phyloP scores from a whole-genome alignment of 2,797 vertebrate genomes.

The Tolypeutes matacus region DNA sequence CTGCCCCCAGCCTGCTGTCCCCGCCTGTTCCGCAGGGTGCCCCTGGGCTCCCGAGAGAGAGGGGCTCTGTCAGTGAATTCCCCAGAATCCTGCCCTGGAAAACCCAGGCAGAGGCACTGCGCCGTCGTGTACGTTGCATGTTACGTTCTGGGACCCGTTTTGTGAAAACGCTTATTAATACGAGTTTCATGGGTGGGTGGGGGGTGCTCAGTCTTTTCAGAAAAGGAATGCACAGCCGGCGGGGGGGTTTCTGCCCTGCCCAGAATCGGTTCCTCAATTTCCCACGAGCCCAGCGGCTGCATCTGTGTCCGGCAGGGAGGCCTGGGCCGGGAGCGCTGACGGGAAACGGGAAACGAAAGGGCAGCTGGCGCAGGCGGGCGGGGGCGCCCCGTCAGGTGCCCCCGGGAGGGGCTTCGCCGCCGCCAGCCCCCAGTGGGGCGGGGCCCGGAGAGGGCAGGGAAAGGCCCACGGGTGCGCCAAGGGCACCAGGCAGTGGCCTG shows the following conservation, averaged over 20 bases:
- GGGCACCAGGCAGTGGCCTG: no score
- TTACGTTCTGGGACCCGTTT: background rate
- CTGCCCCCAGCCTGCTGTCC: no score
- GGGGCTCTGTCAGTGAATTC: no score
- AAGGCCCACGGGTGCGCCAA: fast-evolving
- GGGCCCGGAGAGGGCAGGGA: background rate
- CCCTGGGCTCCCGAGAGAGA: no score
- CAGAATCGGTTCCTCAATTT: slow-evolving; percentile 84
- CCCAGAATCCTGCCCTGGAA: background rate
- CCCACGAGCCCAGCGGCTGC: background rate
- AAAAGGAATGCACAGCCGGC: background rate
- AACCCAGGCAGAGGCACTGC: background rate
- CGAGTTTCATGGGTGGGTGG: slow-evolving; percentile 19
- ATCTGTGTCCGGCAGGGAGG: background rate
- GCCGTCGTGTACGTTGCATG: no score
- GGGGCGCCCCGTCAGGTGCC: slow-evolving; percentile 64
- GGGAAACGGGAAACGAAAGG: slow-evolving; percentile 78
- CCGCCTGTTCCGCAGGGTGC: no score
- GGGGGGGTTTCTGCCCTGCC: slow-evolving; percentile 73
- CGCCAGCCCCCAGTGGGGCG: background rate
- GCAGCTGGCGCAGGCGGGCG: background rate
- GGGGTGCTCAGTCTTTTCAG: background rate
- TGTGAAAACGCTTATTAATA: slow-evolving; percentile 57
- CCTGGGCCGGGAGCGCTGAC: slow-evolving; percentile 10
- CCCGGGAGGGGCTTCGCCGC: no score